Conservation (phyloP, 2,113 vertebrate species). For the Osmerus eperlanus region DNA sequence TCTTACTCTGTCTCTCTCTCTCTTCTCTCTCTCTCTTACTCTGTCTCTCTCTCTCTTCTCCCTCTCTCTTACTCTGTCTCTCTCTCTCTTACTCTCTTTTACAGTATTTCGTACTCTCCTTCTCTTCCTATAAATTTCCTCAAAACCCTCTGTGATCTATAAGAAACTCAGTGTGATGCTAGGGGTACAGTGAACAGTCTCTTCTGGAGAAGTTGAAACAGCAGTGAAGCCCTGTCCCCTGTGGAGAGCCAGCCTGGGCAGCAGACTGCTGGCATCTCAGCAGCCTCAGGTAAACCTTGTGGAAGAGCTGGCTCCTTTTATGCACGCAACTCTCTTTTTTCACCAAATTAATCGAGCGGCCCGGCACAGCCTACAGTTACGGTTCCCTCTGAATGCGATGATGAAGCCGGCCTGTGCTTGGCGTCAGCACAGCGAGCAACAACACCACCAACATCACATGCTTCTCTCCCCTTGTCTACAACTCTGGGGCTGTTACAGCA, state of each 20-base stretch:
- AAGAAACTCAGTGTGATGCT: constrained; percentile 43
- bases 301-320: constrained; percentile 25
- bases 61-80: neutral
- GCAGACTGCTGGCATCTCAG: constrained; percentile 26
- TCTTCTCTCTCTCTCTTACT: neutral
- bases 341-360: constrained; percentile 37
- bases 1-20: neutral
- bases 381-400: constrained; percentile 31
- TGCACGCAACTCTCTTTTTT: constrained; percentile 21
- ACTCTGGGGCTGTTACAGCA: constrained; percentile 56
- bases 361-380: constrained; percentile 4
- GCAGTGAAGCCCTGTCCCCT: constrained; percentile 28
- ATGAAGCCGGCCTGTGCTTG: constrained; percentile 39
- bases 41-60: neutral
- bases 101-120: constrained; percentile 9
- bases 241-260: constrained; percentile 28
- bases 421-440: constrained; percentile 43
- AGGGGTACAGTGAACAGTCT: constrained; percentile 33
- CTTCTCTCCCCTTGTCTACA: constrained; percentile 33
- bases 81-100: neutral
- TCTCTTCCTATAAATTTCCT: constrained; percentile 39
- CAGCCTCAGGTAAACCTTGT: constrained; percentile 46
- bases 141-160: constrained; percentile 48
- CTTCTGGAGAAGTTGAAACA: constrained; percentile 37
- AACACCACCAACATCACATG: constrained; percentile 48